Conservation (phyloP, 1,140 invertebrate genomes). For the Nasonia vitripennis region DNA sequence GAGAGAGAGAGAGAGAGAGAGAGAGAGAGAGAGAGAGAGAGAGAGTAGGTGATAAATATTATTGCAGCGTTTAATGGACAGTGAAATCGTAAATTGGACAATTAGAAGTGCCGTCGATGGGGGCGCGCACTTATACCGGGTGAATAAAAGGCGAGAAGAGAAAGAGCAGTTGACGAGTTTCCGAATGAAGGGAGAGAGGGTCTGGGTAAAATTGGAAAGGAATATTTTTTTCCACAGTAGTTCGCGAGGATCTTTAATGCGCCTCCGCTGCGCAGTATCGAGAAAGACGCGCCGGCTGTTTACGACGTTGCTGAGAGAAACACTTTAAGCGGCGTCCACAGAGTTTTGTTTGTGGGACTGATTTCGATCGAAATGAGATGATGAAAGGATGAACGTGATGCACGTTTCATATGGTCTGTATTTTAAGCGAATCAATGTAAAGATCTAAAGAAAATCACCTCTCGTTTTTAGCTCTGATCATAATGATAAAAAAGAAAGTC, state of each 20-base stretch:
- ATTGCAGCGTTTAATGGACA: conserved; percentile 23
- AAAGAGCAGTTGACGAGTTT: conserved; percentile 26
- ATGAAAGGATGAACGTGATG: too few species aligned
- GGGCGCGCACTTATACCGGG: neutral
- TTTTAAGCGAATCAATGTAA: too few species aligned
- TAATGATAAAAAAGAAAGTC: too few species aligned
- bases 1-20: neutral
- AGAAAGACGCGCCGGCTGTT: neutral
- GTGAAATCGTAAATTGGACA: conserved; percentile 41
- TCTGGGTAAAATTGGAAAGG: neutral
- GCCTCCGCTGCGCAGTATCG: neutral
- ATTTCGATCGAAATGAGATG: too few species aligned
- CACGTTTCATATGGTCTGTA: too few species aligned
- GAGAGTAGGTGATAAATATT: conserved; percentile 29
- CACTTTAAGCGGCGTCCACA: neutral
- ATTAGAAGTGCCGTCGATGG: conserved; percentile 21
- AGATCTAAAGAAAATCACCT: too few species aligned
- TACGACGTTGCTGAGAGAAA: neutral
- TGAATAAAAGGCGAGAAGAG: neutral
- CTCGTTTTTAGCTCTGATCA: too few species aligned
- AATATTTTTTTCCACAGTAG: conserved; percentile 30
- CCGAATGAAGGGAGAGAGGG: neutral
- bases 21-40: neutral
- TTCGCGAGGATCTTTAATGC: neutral
- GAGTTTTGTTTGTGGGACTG: neutral